Conservation (phyloP, 2,113 vertebrate species). For the Rhea americana region DNA sequence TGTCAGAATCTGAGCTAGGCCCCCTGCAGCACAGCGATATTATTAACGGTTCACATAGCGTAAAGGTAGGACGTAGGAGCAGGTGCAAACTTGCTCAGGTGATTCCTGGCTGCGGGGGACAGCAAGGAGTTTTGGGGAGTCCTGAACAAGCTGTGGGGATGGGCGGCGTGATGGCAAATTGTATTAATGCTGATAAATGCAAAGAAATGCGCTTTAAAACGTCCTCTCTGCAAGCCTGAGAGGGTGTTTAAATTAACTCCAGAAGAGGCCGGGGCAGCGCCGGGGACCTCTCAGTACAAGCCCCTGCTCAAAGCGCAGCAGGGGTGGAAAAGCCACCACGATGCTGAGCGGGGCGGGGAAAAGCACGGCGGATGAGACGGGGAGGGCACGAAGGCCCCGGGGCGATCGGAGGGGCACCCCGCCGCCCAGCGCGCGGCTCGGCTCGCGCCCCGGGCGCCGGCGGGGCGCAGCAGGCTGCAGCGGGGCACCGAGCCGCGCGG, state of each 20-base stretch:
- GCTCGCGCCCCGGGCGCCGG: neutral
- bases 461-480: fast-evolving
- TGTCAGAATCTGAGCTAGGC: fast-evolving
- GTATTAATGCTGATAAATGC: neutral
- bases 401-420: neutral
- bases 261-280: neutral
- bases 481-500: fast-evolving
- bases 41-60: neutral
- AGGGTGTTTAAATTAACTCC: neutral
- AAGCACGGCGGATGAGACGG: fast-evolving
- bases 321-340: fast-evolving
- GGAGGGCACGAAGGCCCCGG: fast-evolving
- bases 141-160: neutral
- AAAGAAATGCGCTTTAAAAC: neutral
- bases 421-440: neutral
- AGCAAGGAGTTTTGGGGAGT: neutral
- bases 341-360: fast-evolving
- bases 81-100: neutral
- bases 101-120: neutral
- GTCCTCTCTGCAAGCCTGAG: neutral
- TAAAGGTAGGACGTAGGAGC: neutral
- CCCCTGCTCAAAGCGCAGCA: neutral
- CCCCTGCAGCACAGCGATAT: neutral
- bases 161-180: neutral
- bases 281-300: fast-evolving